Percentiles rank a stretch among this genome's conserved stretches.
These are phyloP conservation scores for Caloenas nicobarica DNA, from an alignment of 2,113 vertebrate species.

Conservation along the genomic window DNA sequence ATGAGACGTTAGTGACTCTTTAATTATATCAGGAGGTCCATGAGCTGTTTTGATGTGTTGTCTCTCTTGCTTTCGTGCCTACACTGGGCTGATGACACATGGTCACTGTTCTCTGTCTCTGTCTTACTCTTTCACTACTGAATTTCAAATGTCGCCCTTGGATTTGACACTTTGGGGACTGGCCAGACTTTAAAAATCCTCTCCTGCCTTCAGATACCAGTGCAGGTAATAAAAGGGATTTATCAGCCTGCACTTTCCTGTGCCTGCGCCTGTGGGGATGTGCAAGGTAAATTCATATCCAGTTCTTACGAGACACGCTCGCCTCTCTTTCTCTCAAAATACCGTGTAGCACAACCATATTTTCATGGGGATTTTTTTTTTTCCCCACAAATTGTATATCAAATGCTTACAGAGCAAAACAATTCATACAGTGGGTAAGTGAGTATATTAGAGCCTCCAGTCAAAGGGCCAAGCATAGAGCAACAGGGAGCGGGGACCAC, in stretches of 20 bases:
- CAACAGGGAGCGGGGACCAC: background rate
- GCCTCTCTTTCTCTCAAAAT: conserved; percentile 1
- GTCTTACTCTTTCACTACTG: conserved; percentile 43
- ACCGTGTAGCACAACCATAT: background rate
- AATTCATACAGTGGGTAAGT: background rate
- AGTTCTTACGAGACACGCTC: conserved; percentile 8
- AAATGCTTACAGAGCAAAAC: conserved; percentile 14
- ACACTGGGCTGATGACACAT: conserved; percentile 45
- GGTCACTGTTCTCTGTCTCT: conserved; percentile 50
- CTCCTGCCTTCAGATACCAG: background rate
- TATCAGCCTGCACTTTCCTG: conserved; percentile 53
- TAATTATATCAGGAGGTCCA: conserved; percentile 18
- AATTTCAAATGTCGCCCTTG: conserved; percentile 63
- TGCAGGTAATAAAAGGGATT: conserved; percentile 61
- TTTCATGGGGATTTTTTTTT: conserved; percentile 3
- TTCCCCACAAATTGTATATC: background rate
- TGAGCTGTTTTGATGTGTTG: conserved; percentile 42
- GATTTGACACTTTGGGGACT: conserved; percentile 50
- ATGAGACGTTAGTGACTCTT: conserved; percentile 33
- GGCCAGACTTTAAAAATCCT: conserved; percentile 56
- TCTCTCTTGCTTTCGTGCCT: conserved; percentile 27
- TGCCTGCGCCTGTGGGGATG: conserved; percentile 4
- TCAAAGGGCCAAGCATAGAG: background rate
- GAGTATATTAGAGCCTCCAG: background rate
- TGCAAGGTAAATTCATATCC: conserved; percentile 43